Base-by-base conservation (phyloP, 2,888 invertebrate species). In the Leptinotarsa peninsularis region DNA sequence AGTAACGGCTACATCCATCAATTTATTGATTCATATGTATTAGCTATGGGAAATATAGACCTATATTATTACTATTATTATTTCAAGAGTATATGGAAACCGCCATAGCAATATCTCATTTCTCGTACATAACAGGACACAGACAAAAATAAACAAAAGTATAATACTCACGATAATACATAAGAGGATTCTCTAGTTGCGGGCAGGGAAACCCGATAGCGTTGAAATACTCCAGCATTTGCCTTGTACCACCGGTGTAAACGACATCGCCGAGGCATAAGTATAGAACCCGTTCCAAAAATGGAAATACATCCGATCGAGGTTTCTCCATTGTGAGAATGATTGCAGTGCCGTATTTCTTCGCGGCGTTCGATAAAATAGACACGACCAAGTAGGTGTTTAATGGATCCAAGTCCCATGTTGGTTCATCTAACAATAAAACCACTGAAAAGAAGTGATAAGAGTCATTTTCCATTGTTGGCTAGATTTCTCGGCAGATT, bases 181-280 rank as follows among this genome's bases (percentile, higher is more conserved):
- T 98, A n/a, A 98, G 90, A 0, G 98, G 98, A 88, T 99, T 99
- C 86, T 98, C 98, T 68, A 98, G 90, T 86, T 97, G 96, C 0
- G 98, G 98, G 88, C 98, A 99, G 0, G 98, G 98, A 87, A 98
- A 98, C 3, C 98, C 98, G 81, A 98, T 96, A 79, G 94, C 94
- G 73, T 96, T 94, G 88, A 98, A 99, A 88, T 99, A 98, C 85
- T 96, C 96, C 76, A 98, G 90, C 92, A 99, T 95, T 82, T 96
- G 94, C 71, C 96, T 91, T 0, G 98, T 98, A 14, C 96, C 95
- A 0, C 98, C 98, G 0, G 95, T 95, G 87, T 96, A 96, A 4
- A 98, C 97, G 49, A 97, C 95, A 83, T 98, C 96, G 0, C 96
- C 96, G 54, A 98, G 90, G 82, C 97, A 98, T 4, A 98, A 90